phyloP scores from a whole-genome alignment of 2,888 invertebrate genomes.

The Thymelicus sylvestris region DNA sequence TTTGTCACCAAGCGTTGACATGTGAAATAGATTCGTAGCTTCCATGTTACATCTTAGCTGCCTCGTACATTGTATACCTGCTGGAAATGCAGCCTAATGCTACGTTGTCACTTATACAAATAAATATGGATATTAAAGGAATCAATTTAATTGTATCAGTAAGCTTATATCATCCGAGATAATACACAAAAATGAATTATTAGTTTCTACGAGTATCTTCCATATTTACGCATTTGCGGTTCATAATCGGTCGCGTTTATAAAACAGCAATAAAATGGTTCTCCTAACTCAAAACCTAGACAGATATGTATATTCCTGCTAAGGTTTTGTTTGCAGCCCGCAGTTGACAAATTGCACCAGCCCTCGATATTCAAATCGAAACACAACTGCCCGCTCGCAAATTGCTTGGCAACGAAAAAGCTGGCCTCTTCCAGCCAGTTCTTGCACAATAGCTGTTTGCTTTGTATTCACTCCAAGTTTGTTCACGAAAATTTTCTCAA shows the following conservation, averaged over 20 bases:
- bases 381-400: slow-evolving; percentile 25
- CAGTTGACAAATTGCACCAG: slow-evolving; percentile 20
- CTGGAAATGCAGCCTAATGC: not conserved
- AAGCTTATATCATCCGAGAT: too few species aligned
- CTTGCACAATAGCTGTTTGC: slow-evolving; percentile 24
- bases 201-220: too few species aligned
- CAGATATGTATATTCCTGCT: not conserved
- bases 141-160: too few species aligned
- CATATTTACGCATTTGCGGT: too few species aligned
- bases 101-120: not conserved
- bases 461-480: slow-evolving; percentile 19
- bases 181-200: too few species aligned
- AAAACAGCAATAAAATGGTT: too few species aligned
- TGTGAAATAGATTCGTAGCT: not conserved
- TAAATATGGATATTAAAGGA: too few species aligned
- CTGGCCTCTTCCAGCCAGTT: slow-evolving; percentile 20
- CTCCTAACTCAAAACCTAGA: not conserved
- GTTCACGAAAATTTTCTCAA: slow-evolving; percentile 12
- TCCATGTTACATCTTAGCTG: too few species aligned
- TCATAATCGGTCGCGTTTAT: too few species aligned
- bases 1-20: not conserved
- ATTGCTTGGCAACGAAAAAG: slow-evolving; percentile 33
- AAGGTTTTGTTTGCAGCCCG: not conserved
- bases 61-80: too few species aligned
- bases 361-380: slow-evolving; percentile 28